A percentile compares a stretch with the other conserved stretches of the same genome.
Evolutionary conservation across 2,888 invertebrate species (phyloP).

Genomic region (Orthonevra nobilis): DNA sequence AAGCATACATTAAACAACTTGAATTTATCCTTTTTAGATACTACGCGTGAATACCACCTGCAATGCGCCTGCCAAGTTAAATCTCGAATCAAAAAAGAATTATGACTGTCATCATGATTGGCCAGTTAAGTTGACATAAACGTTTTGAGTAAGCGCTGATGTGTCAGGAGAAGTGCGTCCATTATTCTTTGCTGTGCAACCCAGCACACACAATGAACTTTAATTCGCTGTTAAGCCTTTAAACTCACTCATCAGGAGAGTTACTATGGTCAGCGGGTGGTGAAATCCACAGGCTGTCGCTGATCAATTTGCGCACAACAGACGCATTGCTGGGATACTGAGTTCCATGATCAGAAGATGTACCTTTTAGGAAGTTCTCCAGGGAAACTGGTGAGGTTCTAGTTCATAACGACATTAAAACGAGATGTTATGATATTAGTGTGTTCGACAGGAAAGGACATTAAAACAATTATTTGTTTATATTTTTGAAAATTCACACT

Average conservation of each 20-base stretch:
- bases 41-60: conserved; percentile 59
- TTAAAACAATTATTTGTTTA: not conserved
- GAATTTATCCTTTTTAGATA: conserved; percentile 7
- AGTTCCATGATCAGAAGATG: not conserved
- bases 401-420: conserved; percentile 42
- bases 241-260: conserved; percentile 55
- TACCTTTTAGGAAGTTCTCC: conserved; percentile 31
- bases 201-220: conserved; percentile 36
- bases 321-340: conserved; percentile 32
- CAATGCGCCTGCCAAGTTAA: conserved; percentile 47
- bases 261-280: conserved; percentile 56
- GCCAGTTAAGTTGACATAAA: conserved; percentile 65
- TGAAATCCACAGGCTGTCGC: conserved; percentile 56
- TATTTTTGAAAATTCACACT: no score
- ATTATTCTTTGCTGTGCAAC: conserved; percentile 18
- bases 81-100: conserved; percentile 49
- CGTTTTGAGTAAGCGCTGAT: conserved; percentile 45
- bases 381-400: conserved; percentile 13
- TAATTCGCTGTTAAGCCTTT: conserved; percentile 41
- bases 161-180: conserved; percentile 63
- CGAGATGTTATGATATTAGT: not conserved
- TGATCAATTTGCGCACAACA: conserved; percentile 53
- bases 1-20: not conserved
- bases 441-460: conserved; percentile 21
- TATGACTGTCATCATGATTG: conserved; percentile 68